Base-by-base conservation (phyloP, 64 coral and sea anemone species). In the Porites australiensis region DNA sequence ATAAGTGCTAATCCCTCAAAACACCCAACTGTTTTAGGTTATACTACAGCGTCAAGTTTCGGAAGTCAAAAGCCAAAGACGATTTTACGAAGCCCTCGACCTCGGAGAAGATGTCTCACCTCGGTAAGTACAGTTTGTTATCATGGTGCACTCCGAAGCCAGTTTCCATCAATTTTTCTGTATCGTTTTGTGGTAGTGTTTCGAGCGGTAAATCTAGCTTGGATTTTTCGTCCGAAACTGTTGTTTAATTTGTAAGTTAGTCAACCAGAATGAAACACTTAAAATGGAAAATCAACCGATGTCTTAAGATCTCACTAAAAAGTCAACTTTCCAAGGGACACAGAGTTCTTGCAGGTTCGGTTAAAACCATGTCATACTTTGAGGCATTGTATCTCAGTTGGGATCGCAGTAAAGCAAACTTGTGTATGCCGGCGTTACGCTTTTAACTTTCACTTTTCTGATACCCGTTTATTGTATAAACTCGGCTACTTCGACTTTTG, bases 401-500 rank as follows among this genome's bases (percentile, higher is more conserved):
- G 59, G 27, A 50, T 86, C 51, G 23, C 8, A 55, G 8, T 54
- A 70, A 59, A 20, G 21, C 6, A 57, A 87, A 86, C 37, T 75
- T 4, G 55, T 3, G 52, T 20, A 76, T 6, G 27, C 27, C 27
- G 27, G 27, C 27, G 27, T 13, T 10, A 21, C 50, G 77, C 4
- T 89, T 67, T 58, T 22, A 54, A 58, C 88, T 37, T 37, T 37
- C 27, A 37, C 86, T 77, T 89, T 83, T 88, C 44, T n/a, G 10
- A 61, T 8, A 48, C 44, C 74, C 14, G 50, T 43, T 53, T 76
- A 64, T 74, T 43, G 19, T 89, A 89, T 72, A 75, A 37, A 83
- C 86, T 73, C 84, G 27, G 27, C 27, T 84, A 74, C 69, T 76
- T 84, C 50, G 58, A 94, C 92, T 83, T 94, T 89, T 94, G 87